These are phyloP conservation scores for Plagodis pulveraria DNA, from an alignment of 2,888 invertebrate species.

Conservation along the genomic window DNA sequence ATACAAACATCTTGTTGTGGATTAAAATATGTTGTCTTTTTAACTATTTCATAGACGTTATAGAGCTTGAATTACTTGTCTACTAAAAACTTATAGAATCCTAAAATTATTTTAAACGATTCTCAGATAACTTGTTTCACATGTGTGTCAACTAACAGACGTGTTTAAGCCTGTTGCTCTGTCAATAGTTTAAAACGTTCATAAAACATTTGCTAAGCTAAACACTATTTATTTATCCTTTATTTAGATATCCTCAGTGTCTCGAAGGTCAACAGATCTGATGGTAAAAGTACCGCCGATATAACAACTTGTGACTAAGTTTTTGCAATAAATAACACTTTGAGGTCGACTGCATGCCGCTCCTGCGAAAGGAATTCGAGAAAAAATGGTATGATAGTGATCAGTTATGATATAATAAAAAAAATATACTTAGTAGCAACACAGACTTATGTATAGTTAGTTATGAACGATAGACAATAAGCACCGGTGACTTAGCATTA, in stretches of 20 bases:
- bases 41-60: too few relatives aligned
- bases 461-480: not conserved
- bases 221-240: constrained; percentile 2
- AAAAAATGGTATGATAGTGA: constrained; percentile 20
- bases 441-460: not conserved
- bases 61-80: not conserved
- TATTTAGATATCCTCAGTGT: constrained; percentile 16
- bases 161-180: not conserved
- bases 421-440: constrained; percentile 4
- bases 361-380: constrained; percentile 33
- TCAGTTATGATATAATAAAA: constrained; percentile 16
- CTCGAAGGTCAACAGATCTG: constrained; percentile 14
- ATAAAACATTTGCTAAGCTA: constrained; percentile 9
- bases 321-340: constrained; percentile 32
- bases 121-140: constrained; percentile 10
- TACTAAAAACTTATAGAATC: not conserved
- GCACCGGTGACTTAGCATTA: too few relatives aligned
- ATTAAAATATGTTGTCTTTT: too few relatives aligned
- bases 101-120: not conserved
- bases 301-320: constrained; percentile 5
- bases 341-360: constrained; percentile 35
- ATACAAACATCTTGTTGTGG: too few relatives aligned
- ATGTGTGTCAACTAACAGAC: constrained; percentile 16
- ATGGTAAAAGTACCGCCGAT: constrained; percentile 9
- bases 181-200: not conserved